phyloP scores from a whole-genome alignment of 2,113 vertebrate genomes.

The Tachysurus fulvidraco region DNA sequence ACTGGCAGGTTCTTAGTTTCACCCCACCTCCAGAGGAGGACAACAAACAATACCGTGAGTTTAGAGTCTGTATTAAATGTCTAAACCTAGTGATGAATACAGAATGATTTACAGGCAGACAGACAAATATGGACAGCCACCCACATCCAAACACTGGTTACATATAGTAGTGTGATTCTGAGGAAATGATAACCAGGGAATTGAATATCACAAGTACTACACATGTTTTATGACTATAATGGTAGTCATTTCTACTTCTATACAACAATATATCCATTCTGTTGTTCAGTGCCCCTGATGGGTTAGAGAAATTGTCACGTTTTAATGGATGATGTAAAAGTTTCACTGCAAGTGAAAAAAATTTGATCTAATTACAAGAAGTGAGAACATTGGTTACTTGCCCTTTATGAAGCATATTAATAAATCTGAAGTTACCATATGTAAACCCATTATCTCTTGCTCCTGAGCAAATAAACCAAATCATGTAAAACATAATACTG shows the following conservation, averaged over 20 bases:
- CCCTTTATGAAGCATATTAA: background rate
- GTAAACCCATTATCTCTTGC: too few relatives aligned
- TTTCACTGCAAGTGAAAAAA: background rate
- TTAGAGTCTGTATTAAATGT: background rate
- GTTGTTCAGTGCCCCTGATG: too few relatives aligned
- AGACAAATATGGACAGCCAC: background rate
- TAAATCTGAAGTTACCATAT: too few relatives aligned
- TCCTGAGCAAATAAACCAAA: too few relatives aligned
- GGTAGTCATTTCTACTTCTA: too few relatives aligned
- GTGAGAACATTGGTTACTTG: background rate
- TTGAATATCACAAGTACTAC: too few relatives aligned
- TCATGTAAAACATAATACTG: too few relatives aligned
- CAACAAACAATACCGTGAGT: constrained; percentile 84
- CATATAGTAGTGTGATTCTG: background rate
- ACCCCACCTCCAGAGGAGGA: constrained; percentile 83
- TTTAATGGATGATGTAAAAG: background rate
- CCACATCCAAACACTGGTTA: background rate
- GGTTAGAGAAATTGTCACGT: background rate
- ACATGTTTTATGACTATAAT: too few relatives aligned
- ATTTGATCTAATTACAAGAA: too few relatives aligned
- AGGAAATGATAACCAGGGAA: too few relatives aligned
- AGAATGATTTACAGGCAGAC: background rate
- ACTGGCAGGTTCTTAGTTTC: constrained; percentile 81
- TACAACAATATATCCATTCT: too few relatives aligned
- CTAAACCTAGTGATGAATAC: background rate